phyloP scores from a whole-genome alignment of 92 coral and sea anemone species.

The Phenganax marumi region DNA sequence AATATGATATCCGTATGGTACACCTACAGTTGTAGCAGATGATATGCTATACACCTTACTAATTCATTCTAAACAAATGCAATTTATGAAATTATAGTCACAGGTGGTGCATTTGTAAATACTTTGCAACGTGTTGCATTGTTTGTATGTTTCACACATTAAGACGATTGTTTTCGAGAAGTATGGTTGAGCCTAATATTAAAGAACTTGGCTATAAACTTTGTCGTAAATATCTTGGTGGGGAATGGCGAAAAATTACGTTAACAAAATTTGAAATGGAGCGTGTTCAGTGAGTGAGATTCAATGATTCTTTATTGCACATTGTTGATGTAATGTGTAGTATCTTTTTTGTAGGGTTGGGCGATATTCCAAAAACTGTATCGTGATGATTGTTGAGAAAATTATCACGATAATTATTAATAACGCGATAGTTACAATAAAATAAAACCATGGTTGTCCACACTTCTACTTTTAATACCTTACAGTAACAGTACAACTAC shows the following conservation, averaged over 20 bases:
- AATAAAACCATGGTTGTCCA: too few species aligned
- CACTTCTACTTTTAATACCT: too few species aligned
- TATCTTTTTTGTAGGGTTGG: too few species aligned
- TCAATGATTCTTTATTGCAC: background rate
- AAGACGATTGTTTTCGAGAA: constrained; percentile 12
- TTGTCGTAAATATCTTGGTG: constrained; percentile 77
- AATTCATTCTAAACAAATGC: too few species aligned
- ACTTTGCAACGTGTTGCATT: background rate
- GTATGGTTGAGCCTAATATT: constrained; percentile 27
- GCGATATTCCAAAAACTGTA: too few species aligned
- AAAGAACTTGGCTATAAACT: constrained; percentile 65
- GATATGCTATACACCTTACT: too few species aligned
- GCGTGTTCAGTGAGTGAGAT: constrained; percentile 60
- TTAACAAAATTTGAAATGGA: constrained; percentile 67
- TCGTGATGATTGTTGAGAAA: too few species aligned
- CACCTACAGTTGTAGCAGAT: too few species aligned
- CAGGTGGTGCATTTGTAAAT: background rate
- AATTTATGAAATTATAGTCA: background rate
- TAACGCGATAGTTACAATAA: too few species aligned
- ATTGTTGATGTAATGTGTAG: background rate
- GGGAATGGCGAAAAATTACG: constrained; percentile 74
- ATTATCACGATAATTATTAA: too few species aligned
- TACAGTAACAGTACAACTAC: too few species aligned
- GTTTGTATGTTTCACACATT: background rate
- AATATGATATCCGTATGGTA: too few species aligned